These are phyloP conservation scores for Anastrepha obliqua DNA, from an alignment of 1,140 invertebrate genomes.

Conservation along the genomic window DNA sequence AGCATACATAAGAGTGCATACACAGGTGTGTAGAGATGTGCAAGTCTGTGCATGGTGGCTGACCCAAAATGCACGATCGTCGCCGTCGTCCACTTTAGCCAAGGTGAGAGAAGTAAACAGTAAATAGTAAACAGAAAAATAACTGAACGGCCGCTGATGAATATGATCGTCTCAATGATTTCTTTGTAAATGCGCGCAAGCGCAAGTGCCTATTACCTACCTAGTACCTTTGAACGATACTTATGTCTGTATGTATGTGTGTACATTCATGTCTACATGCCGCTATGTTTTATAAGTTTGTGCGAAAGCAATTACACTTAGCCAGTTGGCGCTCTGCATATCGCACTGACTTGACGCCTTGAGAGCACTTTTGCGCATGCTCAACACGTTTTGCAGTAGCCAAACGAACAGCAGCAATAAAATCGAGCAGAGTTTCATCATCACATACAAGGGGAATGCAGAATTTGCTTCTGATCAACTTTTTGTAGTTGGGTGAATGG, in stretches of 20 bases:
- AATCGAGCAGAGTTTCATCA: conserved; percentile 34
- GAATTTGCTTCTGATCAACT: neutral
- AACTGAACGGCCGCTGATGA: conserved; percentile 21
- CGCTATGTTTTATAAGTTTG: neutral
- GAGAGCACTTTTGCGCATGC: conserved; percentile 40
- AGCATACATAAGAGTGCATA: neutral
- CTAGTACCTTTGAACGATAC: neutral
- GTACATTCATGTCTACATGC: no score
- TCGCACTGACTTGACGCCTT: conserved; percentile 6
- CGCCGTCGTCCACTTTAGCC: neutral
- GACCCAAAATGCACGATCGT: conserved; percentile 47
- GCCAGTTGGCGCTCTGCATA: conserved; percentile 48
- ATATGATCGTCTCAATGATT: conserved; percentile 51
- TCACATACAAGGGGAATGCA: neutral
- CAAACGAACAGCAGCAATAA: conserved; percentile 27
- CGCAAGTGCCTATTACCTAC: neutral
- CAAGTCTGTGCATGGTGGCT: neutral
- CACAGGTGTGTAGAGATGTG: neutral
- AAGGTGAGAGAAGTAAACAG: neutral
- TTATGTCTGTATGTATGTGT: no score
- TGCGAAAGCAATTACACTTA: conserved; percentile 13
- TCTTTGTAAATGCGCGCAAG: conserved; percentile 41
- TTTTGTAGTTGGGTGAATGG: neutral
- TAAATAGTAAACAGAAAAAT: conserved; percentile 2
- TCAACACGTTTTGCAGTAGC: conserved; percentile 38